Evolutionary conservation across 2,113 vertebrate genomes (phyloP).

Genomic region (Platanista minor): DNA sequence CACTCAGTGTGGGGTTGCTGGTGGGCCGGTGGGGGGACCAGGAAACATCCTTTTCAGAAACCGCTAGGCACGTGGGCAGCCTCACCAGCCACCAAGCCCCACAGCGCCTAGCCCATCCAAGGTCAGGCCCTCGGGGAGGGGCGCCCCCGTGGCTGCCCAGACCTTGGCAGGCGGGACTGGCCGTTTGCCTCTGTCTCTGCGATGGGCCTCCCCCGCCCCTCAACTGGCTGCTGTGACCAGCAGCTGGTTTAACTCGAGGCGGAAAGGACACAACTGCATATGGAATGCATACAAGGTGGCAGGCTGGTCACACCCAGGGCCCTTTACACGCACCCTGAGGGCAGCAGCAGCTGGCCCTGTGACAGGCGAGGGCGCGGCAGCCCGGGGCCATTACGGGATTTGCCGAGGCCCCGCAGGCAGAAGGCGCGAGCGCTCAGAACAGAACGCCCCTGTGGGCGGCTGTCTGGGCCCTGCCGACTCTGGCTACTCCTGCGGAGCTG

Average conservation of each 20-base stretch:
- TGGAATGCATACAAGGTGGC: rapidly evolving
- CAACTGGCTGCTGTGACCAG: rapidly evolving
- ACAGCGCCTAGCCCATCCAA: rapidly evolving
- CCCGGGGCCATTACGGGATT: not conserved
- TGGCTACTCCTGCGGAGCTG: not conserved
- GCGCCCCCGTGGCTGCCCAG: rapidly evolving
- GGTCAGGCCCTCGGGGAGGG: not conserved
- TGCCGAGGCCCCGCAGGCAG: not conserved
- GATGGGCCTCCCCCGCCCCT: not conserved
- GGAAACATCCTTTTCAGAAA: not conserved
- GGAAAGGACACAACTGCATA: not conserved
- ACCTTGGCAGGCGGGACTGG: too few relatives aligned
- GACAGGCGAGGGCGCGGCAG: not conserved
- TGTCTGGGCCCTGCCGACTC: not conserved
- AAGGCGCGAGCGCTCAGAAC: not conserved
- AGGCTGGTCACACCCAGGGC: not conserved
- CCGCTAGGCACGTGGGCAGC: not conserved
- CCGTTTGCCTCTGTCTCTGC: rapidly evolving
- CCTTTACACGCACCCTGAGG: rapidly evolving
- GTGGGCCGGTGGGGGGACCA: rapidly evolving
- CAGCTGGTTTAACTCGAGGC: not conserved
- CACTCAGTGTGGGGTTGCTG: too few relatives aligned
- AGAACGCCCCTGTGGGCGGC: rapidly evolving
- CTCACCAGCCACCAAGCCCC: not conserved
- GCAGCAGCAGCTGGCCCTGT: not conserved